Evolutionary conservation across 2,797 vertebrate genomes (phyloP).

Genomic region (Molossus molossus): DNA sequence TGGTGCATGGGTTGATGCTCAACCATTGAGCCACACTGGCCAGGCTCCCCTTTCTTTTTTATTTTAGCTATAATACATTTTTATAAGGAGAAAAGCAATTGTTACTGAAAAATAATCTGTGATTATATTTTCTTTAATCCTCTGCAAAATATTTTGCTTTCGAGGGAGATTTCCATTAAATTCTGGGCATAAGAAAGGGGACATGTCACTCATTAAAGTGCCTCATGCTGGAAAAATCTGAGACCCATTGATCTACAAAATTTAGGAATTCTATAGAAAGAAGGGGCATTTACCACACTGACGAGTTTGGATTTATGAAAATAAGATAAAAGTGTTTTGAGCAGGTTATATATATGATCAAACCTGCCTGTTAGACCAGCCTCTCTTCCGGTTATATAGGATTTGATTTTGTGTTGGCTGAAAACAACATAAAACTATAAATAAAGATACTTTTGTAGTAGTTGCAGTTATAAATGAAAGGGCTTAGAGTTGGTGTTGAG

Average conservation of each 20-base stretch:
- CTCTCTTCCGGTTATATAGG: background rate
- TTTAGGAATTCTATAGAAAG: background rate
- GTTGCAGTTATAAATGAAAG: background rate
- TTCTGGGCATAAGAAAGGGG: background rate
- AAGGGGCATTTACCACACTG: background rate
- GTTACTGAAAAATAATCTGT: background rate
- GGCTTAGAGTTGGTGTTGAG: background rate
- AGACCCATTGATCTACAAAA: background rate
- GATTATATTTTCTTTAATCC: conserved; percentile 37
- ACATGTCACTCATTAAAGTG: background rate
- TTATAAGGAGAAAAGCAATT: background rate
- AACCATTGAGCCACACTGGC: no score
- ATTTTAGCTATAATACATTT: background rate
- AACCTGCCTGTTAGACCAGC: background rate
- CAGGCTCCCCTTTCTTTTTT: background rate
- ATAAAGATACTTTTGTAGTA: conserved; percentile 1
- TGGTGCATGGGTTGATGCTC: no score
- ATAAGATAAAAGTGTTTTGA: conserved; percentile 9
- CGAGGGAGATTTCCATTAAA: background rate
- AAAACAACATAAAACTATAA: conserved; percentile 34
- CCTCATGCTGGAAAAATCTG: background rate
- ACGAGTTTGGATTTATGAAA: background rate
- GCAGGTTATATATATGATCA: background rate
- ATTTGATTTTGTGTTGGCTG: background rate
- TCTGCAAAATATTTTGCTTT: background rate